Conservation (phyloP, 2,888 invertebrate species). For the Drosophila diplacantha region DNA sequence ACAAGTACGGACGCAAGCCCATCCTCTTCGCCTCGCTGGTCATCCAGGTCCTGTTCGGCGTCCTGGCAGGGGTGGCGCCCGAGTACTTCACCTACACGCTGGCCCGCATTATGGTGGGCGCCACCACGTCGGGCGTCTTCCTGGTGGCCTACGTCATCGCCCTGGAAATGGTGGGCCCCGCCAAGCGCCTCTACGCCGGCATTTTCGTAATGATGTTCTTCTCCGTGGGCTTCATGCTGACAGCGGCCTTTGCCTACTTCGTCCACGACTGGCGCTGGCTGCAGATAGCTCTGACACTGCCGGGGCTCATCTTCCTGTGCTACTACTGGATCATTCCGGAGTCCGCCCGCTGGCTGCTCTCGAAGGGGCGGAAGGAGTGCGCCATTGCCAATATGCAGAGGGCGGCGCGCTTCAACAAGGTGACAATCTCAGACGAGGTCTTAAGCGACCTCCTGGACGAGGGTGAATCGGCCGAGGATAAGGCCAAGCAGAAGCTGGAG, state of each 20-base stretch:
- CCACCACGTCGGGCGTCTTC: slow-evolving; percentile 87
- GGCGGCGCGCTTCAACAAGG: slow-evolving; percentile 83
- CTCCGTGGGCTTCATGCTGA: slow-evolving; percentile 84
- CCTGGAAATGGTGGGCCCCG: slow-evolving; percentile 86
- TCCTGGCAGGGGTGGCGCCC: slow-evolving; percentile 83
- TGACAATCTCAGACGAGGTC: slow-evolving; percentile 79
- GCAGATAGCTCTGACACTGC: slow-evolving; percentile 84
- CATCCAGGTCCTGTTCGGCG: slow-evolving; percentile 83
- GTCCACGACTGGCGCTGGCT: slow-evolving; percentile 84
- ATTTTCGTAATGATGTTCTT: slow-evolving; percentile 87
- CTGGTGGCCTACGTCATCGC: slow-evolving; percentile 88
- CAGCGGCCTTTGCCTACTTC: slow-evolving; percentile 83
- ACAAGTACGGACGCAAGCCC: slow-evolving; percentile 84
- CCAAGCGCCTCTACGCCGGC: slow-evolving; percentile 83
- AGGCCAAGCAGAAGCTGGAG: slow-evolving; percentile 30
- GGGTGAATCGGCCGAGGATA: slow-evolving; percentile 46
- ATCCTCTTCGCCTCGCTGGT: slow-evolving; percentile 86
- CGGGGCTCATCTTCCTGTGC: slow-evolving; percentile 82
- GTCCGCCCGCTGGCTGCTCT: slow-evolving; percentile 85
- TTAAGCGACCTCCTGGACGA: slow-evolving; percentile 80
- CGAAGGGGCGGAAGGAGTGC: slow-evolving; percentile 81
- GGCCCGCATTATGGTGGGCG: slow-evolving; percentile 83
- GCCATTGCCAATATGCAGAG: slow-evolving; percentile 82
- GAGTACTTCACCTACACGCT: slow-evolving; percentile 84
- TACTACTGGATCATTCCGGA: slow-evolving; percentile 89